phyloP scores from a whole-genome alignment of 2,888 invertebrate species.

The Prosapia bicincta region DNA sequence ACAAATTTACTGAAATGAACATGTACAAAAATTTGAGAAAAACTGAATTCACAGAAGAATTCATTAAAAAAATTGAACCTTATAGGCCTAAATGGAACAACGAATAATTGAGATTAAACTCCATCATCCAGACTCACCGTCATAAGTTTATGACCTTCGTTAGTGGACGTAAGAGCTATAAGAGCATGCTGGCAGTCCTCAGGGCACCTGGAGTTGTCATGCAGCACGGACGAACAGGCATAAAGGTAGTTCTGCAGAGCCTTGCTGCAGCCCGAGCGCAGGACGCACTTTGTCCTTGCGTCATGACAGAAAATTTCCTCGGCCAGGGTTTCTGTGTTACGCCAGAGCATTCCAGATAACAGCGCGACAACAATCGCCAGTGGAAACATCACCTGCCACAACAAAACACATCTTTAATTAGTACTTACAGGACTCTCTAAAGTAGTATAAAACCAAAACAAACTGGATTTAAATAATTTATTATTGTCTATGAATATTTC shows the following conservation, averaged over 20 bases:
- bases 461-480: no score
- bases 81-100: not conserved
- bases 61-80: not conserved
- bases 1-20: no score
- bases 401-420: no score
- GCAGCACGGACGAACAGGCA: slow-evolving; percentile 66
- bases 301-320: slow-evolving; percentile 53
- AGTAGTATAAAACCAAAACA: no score
- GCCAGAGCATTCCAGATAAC: slow-evolving; percentile 11
- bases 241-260: slow-evolving; percentile 74
- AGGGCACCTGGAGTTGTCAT: slow-evolving; percentile 59
- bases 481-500: no score
- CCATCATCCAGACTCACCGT: slow-evolving; percentile 56
- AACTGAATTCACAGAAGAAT: not conserved
- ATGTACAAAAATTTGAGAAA: no score
- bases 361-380: slow-evolving; percentile 23
- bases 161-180: slow-evolving; percentile 73
- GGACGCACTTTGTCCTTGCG: slow-evolving; percentile 69
- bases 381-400: slow-evolving; percentile 25
- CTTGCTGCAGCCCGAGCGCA: slow-evolving; percentile 70
- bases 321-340: slow-evolving; percentile 10
- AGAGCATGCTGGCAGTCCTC: slow-evolving; percentile 72
- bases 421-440: no score
- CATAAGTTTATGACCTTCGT: slow-evolving; percentile 74
- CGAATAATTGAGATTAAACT: not conserved